Evolutionary conservation across 2,113 vertebrate genomes (phyloP), one percentile per base, ranked within the genome.

Genomic region (Bufo gargarizans): DNA sequence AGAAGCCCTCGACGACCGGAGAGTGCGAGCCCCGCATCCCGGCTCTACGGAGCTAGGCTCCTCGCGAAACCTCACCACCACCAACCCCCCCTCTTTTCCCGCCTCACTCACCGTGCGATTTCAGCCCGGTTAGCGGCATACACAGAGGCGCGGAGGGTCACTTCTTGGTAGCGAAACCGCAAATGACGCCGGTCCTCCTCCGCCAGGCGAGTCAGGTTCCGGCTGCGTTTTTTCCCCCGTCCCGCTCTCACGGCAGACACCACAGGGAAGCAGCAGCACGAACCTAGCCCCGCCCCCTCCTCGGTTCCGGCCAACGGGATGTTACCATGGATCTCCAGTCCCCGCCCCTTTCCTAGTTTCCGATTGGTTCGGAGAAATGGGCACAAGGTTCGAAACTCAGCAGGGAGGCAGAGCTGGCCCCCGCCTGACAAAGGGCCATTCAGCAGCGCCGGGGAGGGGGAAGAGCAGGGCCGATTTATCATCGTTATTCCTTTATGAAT

Each of bases 241-340:
- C 67, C 82, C 84, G 82, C 77, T 86, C 90, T 91, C 91, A 91
- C 91, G 61, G 91, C 77, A 83, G 86, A 82, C 3, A 69, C 87
- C 69, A 77, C 49, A 63, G 43, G 49, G 47, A 33, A 65, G 22
- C 90, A 78, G 33, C 33, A 1, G 61, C 88, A 2, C 13, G 13
- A 9, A 3, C 8, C 3, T 2, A 6, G 78, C 79, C 3, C 78
- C 86, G 56, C 86, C 86, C 71, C 13, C 33, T 53, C 33, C 33
- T 20, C 20, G 8, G 69, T 3, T 17, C 2, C 4, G n/a, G 49
- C 86, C 61, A 45, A 74, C 20, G 11, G 33, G 20, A 16, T 19
- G 63, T 83, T 83, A n/a, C 80, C 58, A 33, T 77, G 61, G 78
- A 49, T 10, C 14, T 3, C 0, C 0, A 1, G 11, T 2, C 47